Evolutionary conservation across 2,888 invertebrate species (phyloP).

Genomic region (Rhamnusium bicolor): DNA sequence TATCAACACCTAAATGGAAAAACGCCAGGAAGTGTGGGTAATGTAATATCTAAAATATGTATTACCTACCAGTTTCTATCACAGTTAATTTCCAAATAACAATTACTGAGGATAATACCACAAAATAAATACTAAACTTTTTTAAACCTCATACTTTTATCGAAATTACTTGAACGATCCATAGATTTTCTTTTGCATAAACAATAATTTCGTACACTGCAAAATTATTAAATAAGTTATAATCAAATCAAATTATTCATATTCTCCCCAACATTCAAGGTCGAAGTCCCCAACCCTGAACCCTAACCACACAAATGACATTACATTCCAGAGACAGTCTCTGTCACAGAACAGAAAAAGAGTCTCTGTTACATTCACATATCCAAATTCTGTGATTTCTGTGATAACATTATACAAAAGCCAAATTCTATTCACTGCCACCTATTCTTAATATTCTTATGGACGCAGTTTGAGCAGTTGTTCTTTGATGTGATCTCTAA

Average conservation of each 20-base stretch:
- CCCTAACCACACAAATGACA: background rate
- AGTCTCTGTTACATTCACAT: too few relatives aligned
- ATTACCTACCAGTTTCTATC: slow-evolving; percentile 55
- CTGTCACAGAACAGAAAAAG: too few relatives aligned
- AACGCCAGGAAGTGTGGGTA: background rate
- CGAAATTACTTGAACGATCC: slow-evolving; percentile 53
- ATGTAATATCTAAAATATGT: slow-evolving; percentile 1
- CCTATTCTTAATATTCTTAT: too few relatives aligned
- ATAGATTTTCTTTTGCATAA: slow-evolving; percentile 39
- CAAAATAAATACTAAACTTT: slow-evolving; percentile 58
- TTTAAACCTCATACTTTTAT: slow-evolving; percentile 57
- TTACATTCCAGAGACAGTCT: too few relatives aligned
- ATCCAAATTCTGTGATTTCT: too few relatives aligned
- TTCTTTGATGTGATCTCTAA: too few relatives aligned
- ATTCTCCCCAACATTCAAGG: background rate
- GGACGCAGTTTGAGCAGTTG: too few relatives aligned
- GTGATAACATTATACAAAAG: too few relatives aligned
- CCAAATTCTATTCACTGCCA: too few relatives aligned
- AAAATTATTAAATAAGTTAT: background rate
- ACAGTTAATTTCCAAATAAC: slow-evolving; percentile 60
- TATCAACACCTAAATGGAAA: slow-evolving; percentile 60
- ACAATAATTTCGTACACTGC: background rate
- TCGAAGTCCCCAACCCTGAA: too few relatives aligned
- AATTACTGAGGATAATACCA: slow-evolving; percentile 57
- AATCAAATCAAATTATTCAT: background rate